A percentile compares a stretch with the other conserved stretches of the same genome.
phyloP scores from a whole-genome alignment of 2,797 vertebrate species.

The Rhinella marina region DNA sequence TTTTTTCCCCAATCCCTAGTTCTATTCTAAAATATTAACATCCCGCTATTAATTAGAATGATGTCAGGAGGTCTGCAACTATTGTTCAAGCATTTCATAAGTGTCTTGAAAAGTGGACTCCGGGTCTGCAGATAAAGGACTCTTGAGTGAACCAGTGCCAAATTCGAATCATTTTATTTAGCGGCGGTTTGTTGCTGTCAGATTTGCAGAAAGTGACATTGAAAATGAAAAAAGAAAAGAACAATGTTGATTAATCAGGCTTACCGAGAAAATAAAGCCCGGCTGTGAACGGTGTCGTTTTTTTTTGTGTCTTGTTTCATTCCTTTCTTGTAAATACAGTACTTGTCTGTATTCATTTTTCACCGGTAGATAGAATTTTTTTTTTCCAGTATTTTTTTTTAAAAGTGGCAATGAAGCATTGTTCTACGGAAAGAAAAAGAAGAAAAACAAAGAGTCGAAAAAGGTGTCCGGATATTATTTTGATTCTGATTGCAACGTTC shows the following conservation, averaged over 20 bases:
- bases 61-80: constrained; percentile 67
- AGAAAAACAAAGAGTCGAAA: not conserved
- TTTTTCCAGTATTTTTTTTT: no score
- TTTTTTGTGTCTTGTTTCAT: constrained; percentile 27
- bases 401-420: constrained; percentile 42
- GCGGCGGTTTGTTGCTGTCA: constrained; percentile 61
- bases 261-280: constrained; percentile 39
- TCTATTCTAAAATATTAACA: constrained; percentile 67
- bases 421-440: not conserved
- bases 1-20: constrained; percentile 61
- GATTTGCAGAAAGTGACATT: constrained; percentile 59
- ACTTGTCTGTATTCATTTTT: constrained; percentile 36
- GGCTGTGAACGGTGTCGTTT: constrained; percentile 21
- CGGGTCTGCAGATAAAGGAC: constrained; percentile 62
- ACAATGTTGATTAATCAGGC: constrained; percentile 56
- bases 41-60: constrained; percentile 69
- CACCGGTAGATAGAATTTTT: not conserved
- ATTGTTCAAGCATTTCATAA: constrained; percentile 64
- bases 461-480: constrained; percentile 37
- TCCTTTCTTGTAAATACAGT: constrained; percentile 24
- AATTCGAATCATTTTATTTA: constrained; percentile 62
- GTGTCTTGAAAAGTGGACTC: constrained; percentile 59
- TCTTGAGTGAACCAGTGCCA: constrained; percentile 57
- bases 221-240: constrained; percentile 68
- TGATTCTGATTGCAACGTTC: constrained; percentile 35